Evolutionary conservation across 2,797 vertebrate species (phyloP).

Genomic region (Muscicapa striata): DNA sequence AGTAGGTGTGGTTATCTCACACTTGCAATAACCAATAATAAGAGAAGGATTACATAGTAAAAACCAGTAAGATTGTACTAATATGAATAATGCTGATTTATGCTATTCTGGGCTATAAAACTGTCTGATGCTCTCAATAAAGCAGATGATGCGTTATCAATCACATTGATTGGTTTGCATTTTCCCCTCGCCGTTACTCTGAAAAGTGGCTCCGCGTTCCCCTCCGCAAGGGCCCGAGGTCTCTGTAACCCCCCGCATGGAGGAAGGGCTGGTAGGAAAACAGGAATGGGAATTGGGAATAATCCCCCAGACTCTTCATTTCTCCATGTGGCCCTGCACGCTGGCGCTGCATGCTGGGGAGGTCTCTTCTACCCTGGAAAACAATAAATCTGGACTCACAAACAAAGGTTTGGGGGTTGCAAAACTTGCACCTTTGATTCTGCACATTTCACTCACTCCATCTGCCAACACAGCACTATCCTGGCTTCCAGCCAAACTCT

Average conservation of each 20-base stretch:
- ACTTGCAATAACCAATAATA: too few species aligned
- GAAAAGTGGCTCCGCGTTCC: too few species aligned
- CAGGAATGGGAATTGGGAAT: not conserved
- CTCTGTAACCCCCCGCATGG: not conserved
- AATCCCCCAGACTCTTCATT: not conserved
- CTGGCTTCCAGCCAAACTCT: not conserved
- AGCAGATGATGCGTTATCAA: too few species aligned
- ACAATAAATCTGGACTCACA: not conserved
- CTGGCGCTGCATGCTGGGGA: not conserved
- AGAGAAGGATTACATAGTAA: too few species aligned
- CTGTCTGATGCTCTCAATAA: too few species aligned
- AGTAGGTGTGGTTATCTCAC: too few species aligned
- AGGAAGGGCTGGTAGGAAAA: not conserved
- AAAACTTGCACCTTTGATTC: not conserved
- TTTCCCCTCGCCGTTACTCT: too few species aligned
- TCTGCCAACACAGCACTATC: not conserved
- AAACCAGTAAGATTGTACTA: too few species aligned
- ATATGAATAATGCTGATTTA: too few species aligned
- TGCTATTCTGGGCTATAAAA: too few species aligned
- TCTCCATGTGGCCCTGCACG: not conserved
- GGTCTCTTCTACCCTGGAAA: not conserved
- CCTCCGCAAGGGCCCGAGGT: too few species aligned
- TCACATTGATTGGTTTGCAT: too few species aligned
- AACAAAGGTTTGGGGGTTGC: accelerated
- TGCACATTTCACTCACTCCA: not conserved